Base-by-base conservation (phyloP, 2,888 invertebrate genomes). In the Sminthurinus aureus region DNA sequence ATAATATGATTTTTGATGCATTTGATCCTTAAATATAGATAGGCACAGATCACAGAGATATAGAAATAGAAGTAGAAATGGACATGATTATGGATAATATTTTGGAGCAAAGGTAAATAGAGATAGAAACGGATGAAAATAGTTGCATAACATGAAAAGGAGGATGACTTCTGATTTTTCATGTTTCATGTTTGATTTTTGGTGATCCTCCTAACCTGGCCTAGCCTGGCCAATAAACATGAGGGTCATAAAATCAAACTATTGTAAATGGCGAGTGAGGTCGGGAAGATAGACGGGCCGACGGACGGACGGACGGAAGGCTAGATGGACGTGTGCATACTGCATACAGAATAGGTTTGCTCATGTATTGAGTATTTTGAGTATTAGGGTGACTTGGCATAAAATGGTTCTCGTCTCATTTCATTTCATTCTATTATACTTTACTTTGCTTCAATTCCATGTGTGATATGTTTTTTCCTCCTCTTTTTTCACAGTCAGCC, bases 341-440 rank as follows among this genome's bases (percentile, higher is more conserved):
- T 58, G 58, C 18, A 38, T 38, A 38, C 38, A 38, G 38, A 38
- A 38, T 38, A 38, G 38, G 38, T 38, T 38, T 38, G 6, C 38
- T 38, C 9, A 2, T 58, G 58, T 58, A 58, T 18, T 58, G 2
- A 11, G 13, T 58, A 11, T 58, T 38, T 69, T 22, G 22, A 51
- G 79, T 50, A 26, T 73, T 22, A 74, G 81, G 81, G 81, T 81
- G 81, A 81, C 81, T 81, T 81, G 81, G 81, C 81, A 81, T 81
- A 81, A 81, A 81, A 81, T 81, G 79, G 81, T 50, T 81, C 52
- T 81, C 74, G 74, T 64, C 74, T 74, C 73, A 79, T 67, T 66
- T 69, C 52, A 78, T 78, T 78, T n/a, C 79, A 50, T 79, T 51
- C 58, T 22, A 38, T 50, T 38, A 74, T 58, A 38, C 38, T 38